Conservation (phyloP, 2,797 vertebrate genomes). For the Gobionotothen gibberifrons region DNA sequence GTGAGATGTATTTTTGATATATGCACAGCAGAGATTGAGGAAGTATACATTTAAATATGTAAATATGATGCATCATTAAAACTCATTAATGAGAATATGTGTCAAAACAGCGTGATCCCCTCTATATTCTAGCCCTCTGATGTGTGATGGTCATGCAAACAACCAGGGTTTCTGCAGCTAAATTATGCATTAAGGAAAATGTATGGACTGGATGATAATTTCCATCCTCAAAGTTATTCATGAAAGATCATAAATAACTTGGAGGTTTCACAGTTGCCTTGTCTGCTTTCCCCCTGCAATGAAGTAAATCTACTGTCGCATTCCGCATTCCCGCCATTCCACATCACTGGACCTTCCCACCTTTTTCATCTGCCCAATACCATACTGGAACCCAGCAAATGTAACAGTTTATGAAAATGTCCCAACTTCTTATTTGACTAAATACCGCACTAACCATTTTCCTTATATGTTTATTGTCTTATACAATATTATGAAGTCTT, state of each 20-base stretch:
- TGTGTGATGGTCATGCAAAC: slow-evolving; percentile 22
- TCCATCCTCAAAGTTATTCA: background rate
- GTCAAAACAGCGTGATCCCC: slow-evolving; percentile 23
- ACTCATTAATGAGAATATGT: slow-evolving; percentile 29
- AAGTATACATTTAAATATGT: slow-evolving; percentile 27
- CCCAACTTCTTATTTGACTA: too few relatives aligned
- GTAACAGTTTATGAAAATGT: too few relatives aligned
- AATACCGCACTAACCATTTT: too few relatives aligned
- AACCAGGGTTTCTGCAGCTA: slow-evolving; percentile 4
- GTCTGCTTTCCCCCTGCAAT: background rate
- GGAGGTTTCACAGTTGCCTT: slow-evolving; percentile 5
- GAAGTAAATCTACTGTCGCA: background rate
- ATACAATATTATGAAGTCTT: too few relatives aligned
- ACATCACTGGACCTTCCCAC: background rate
- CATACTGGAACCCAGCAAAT: too few relatives aligned
- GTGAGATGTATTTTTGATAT: background rate
- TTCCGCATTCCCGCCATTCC: background rate
- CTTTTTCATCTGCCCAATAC: too few relatives aligned
- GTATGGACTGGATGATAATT: slow-evolving; percentile 14
- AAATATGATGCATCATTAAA: slow-evolving; percentile 33
- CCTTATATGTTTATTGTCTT: too few relatives aligned
- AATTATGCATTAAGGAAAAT: slow-evolving; percentile 48
- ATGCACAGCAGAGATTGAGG: slow-evolving; percentile 8
- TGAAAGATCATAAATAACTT: slow-evolving; percentile 53
- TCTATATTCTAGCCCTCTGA: slow-evolving; percentile 21